These are phyloP conservation scores for Eilema sororculum DNA, from an alignment of 2,888 invertebrate genomes.

Conservation along the genomic window DNA sequence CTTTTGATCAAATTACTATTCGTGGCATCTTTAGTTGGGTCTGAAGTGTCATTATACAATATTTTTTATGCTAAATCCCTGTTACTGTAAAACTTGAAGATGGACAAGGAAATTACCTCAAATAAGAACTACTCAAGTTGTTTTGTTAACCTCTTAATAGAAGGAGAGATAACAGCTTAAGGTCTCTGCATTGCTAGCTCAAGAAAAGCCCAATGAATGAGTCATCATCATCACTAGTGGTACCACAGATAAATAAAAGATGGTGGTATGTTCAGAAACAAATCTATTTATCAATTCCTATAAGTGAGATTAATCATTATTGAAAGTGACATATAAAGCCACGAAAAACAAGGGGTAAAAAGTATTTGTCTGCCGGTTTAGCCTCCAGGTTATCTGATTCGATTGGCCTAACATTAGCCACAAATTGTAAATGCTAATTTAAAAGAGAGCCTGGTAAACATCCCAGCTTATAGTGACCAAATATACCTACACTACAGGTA, in stretches of 20 bases:
- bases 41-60: not conserved
- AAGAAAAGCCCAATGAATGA: no score
- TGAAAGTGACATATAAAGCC: not conserved
- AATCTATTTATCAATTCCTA: conserved; percentile 8
- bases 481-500: no score
- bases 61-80: not conserved
- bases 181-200: not conserved
- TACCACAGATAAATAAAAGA: not conserved
- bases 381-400: no score
- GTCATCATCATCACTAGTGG: not conserved
- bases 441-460: no score
- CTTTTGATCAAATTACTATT: no score
- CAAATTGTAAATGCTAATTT: no score
- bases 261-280: conserved; percentile 40
- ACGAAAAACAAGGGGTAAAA: not conserved
- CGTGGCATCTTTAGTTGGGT: not conserved
- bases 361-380: no score
- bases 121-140: no score
- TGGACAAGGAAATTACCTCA: not conserved
- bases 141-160: not conserved
- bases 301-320: not conserved
- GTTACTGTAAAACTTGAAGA: not conserved
- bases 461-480: no score
- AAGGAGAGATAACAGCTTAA: not conserved
- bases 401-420: no score